Evolutionary conservation across 92 coral and sea anemone species (phyloP), one percentile per base, ranked within the genome.

Genomic region (Epizoanthus stellaris): DNA sequence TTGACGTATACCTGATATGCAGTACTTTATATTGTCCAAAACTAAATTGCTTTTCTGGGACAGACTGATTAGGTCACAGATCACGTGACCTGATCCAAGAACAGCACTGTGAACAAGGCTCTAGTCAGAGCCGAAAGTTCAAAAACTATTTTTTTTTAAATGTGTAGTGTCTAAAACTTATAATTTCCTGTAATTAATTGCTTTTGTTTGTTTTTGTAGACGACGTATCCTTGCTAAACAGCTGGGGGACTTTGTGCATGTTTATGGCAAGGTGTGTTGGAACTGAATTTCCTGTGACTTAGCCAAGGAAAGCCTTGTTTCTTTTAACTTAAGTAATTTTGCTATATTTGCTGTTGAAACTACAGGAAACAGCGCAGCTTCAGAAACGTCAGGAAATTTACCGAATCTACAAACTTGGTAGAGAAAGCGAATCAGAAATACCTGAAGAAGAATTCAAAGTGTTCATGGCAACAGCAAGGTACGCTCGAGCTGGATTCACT

Each of bases 381-480:
- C 95, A 96, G 70, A 91, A 80, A 47, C 90, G 93, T 7, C 91
- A 80, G 73, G 95, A 94, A 16, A 74, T 92, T 67, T 92, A 89
- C 69, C 91, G 93, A 10, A 85, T 92, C 43, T 93, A 93, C 80
- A 94, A 93, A 82, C 80, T 92, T n/a, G 80, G 85, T 36, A 74
- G 86, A 45, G 91, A 85, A 53, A 80, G 63, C 63, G 91, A 80
- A 7, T 80, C 85, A 40, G 94, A 95, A 75, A 93, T 96, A 60
- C 93, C 97, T 58, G 95, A 96, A 58, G 98, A 96, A 64, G 99
- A 96, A 60, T 96, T 96, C 76, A 93, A 95, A 84, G 90, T 89
- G 43, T 96, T 96, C 63, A 88, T 96, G 93, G 95, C 96, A 10
- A 91, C 93, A 45, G 97, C 99, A 59, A 92, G 99, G 99, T 96